Conservation (phyloP, 1,140 invertebrate genomes). For the Euglossa dilemma region DNA sequence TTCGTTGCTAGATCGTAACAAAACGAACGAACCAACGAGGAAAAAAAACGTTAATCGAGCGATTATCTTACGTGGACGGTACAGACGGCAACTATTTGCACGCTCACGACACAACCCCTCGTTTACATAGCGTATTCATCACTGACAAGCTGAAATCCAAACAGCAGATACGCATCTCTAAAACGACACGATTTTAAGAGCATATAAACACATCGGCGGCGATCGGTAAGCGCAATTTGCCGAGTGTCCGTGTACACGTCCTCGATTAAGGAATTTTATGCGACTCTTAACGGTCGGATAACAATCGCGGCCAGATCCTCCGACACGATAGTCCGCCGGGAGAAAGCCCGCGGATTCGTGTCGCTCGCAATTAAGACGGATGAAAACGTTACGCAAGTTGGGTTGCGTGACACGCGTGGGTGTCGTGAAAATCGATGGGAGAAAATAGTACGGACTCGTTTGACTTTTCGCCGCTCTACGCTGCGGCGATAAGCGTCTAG, state of each 20-base stretch:
- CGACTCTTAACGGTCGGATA: neutral
- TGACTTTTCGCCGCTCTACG: neutral
- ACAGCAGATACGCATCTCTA: constrained; percentile 13
- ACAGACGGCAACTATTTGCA: neutral
- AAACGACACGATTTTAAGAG: neutral
- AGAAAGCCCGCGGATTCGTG: neutral
- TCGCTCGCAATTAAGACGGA: neutral
- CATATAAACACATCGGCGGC: neutral
- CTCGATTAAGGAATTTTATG: neutral
- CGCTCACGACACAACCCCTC: neutral
- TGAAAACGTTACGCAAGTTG: neutral
- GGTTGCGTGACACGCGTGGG: neutral
- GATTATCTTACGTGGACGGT: neutral
- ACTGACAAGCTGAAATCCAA: constrained; percentile 1
- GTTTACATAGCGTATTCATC: constrained; percentile 15
- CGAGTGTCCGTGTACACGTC: no score
- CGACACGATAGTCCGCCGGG: neutral
- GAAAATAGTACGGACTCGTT: no score
- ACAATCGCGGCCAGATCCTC: constrained; percentile 9
- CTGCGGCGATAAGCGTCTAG: neutral
- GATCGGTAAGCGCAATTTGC: neutral
- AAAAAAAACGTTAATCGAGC: neutral
- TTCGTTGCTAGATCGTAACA: neutral
- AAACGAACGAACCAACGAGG: neutral
- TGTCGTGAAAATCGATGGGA: neutral